Base-by-base conservation (phyloP, 1,140 invertebrate species). In the Drosophila teissieri region DNA sequence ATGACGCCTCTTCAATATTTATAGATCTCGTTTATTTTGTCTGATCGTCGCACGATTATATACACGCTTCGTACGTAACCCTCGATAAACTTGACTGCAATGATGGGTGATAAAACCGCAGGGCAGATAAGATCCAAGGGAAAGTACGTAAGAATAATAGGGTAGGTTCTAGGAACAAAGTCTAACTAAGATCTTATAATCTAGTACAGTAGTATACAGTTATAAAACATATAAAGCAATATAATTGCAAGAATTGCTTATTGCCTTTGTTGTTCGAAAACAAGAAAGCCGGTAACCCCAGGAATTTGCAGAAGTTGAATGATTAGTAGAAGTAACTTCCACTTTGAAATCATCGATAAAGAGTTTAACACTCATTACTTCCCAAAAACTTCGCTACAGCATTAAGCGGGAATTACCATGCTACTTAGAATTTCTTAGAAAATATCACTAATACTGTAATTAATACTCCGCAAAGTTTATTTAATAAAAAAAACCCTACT, bases 21-120 rank as follows among this genome's bases (percentile, higher is more conserved):
- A 36, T 65, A 65, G 63, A 40, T 67, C 36, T 67, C n/a, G 64
- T 67, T 67, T 46, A 11, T n/a, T 63, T 36, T 37, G 42, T 45
- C 55, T 37, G 54, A 45, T 36, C 12, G 54, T 37, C 15, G 46
- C 56, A 58, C 40, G 19, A 52, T 60, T 12, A 60, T 51, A 51
- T 14, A 60, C 31, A 17, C 31, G 4, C 27, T 10, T 52, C n/a
- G 14, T 45, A 15, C 36, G n/a, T 52, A 53, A 67, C 48, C 62
- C 46, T 57, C 7, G 22, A 5, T 12, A 40, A 49, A 56, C 24
- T 22, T n/a, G 27, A 5, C 15, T n/a, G 42, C 34, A 69, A 68
- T 39, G 14, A 40, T 55, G 63, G 37, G 17, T 34, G 63, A 70
- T 69, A 70, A 70, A 69, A 69, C 24, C 42, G 4, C 17, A 19